These are phyloP conservation scores for Psittacula derbiana DNA, from an alignment of 2,797 vertebrate genomes.

Conservation along the genomic window DNA sequence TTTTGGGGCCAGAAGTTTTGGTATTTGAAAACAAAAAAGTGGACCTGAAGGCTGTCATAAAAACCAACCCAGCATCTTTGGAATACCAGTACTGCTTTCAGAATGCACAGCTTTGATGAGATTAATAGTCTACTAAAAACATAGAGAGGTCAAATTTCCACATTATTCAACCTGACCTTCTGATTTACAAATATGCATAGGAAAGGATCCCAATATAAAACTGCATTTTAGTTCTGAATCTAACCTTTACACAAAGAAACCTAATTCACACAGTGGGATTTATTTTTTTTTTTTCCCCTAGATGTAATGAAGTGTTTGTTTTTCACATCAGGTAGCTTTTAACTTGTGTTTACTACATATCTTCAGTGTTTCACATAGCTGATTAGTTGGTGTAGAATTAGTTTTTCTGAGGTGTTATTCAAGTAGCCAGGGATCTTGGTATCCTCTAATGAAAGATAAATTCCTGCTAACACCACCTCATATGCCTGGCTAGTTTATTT, in stretches of 20 bases:
- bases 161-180: constrained; percentile 1
- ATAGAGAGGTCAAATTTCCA: neutral
- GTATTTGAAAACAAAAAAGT: neutral
- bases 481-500: neutral
- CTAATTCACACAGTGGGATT: neutral
- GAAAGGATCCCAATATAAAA: neutral
- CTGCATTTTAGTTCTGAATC: neutral
- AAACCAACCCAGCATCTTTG: neutral
- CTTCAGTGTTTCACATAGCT: neutral
- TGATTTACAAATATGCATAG: constrained; percentile 18
- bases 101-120: neutral
- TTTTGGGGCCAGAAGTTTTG: neutral
- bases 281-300: neutral
- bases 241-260: constrained; percentile 29
- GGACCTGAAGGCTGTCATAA: neutral
- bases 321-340: neutral
- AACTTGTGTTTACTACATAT: neutral
- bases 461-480: neutral
- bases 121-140: neutral
- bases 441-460: neutral
- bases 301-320: neutral
- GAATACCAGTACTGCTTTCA: neutral
- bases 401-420: neutral
- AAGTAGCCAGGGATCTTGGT: neutral
- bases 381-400: neutral